Percentiles rank a stretch among this genome's conserved stretches.
These are phyloP conservation scores for Cassiopea xamachana DNA, from an alignment of 30 jellyfish, hydroid and myxozoan genomes.

Conservation along the genomic window DNA sequence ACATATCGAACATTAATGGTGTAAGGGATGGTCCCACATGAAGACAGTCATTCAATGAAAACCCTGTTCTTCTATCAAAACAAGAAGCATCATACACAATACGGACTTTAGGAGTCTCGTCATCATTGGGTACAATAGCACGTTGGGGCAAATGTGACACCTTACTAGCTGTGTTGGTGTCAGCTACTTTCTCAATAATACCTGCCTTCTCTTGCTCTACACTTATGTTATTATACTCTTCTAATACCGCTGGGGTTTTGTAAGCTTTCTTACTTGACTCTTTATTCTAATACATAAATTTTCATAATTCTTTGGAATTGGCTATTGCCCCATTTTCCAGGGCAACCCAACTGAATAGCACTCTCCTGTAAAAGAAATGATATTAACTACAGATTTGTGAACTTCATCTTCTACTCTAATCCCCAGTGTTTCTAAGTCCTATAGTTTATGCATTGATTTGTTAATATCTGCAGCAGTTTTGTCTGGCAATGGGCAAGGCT, in stretches of 20 bases:
- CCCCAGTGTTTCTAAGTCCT: conserved; percentile 6
- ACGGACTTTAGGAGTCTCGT: neutral
- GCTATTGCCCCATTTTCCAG: conserved; percentile 67
- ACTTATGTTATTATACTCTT: no score
- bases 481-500: neutral
- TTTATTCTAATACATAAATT: neutral
- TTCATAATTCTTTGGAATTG: conserved; percentile 10
- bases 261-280: no score
- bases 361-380: neutral
- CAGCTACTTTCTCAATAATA: conserved; percentile 10
- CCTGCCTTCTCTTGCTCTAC: neutral
- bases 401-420: conserved; percentile 61
- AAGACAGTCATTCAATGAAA: conserved; percentile 6
- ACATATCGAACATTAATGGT: no score
- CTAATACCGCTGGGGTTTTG: neutral
- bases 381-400: neutral
- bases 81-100: neutral
- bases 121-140: neutral
- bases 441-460: conserved; percentile 4
- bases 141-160: conserved; percentile 36
- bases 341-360: conserved; percentile 67
- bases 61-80: neutral
- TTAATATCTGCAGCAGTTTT: neutral
- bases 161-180: neutral
- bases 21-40: no score